Percentiles rank a stretch among this genome's conserved stretches.
Conservation (phyloP, 2,113 vertebrate genomes). For the Passer domesticus region DNA sequence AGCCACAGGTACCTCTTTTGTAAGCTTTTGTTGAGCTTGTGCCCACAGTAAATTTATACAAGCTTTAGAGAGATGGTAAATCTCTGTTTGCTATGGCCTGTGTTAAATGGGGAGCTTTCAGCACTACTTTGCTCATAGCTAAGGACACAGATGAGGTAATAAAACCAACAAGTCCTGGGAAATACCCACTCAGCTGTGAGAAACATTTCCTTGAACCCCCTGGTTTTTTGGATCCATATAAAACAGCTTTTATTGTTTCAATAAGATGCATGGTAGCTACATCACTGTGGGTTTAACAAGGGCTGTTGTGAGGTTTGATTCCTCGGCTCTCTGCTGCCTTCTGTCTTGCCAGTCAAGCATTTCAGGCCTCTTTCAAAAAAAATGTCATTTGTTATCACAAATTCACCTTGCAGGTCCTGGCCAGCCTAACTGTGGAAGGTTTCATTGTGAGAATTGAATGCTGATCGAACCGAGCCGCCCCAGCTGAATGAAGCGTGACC, state of each 20-base stretch:
- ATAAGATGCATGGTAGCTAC: neutral
- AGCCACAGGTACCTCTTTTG: constrained; percentile 70
- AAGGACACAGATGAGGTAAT: constrained; percentile 57
- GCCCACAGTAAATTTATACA: constrained; percentile 60
- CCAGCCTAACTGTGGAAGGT: neutral
- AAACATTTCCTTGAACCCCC: constrained; percentile 19
- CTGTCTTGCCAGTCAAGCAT: neutral
- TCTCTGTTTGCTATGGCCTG: constrained; percentile 36
- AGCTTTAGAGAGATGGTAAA: constrained; percentile 17
- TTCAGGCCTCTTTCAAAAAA: neutral
- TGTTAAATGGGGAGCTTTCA: constrained; percentile 61
- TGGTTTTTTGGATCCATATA: neutral
- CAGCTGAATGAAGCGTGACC: neutral
- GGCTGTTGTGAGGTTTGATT: neutral
- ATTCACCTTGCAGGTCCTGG: neutral
- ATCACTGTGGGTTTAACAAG: neutral
- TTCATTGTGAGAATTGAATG: neutral
- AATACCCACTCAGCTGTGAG: constrained; percentile 32
- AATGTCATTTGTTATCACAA: neutral
- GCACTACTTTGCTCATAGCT: constrained; percentile 8
- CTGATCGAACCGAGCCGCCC: neutral
- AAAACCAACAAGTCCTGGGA: constrained; percentile 45
- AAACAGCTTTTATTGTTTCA: constrained; percentile 8
- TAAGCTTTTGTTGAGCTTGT: constrained; percentile 68
- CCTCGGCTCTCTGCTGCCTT: constrained; percentile 28